Evolutionary conservation across 35 echinoderm and acorn worm species (phyloP).

Genomic region (Heliocidaris tuberculata): DNA sequence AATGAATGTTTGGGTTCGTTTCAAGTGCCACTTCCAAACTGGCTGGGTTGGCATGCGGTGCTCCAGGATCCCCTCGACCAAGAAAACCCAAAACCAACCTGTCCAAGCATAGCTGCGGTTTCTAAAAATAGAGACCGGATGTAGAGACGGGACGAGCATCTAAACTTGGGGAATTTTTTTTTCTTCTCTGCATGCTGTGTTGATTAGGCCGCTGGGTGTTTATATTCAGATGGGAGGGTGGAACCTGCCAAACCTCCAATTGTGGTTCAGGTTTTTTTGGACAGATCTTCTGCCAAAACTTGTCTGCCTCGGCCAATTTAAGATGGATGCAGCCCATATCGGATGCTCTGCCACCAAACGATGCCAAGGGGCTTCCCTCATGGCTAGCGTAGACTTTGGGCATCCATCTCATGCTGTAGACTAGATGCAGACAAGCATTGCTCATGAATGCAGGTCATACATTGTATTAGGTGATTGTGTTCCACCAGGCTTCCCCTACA

Average conservation of each 20-base stretch:
- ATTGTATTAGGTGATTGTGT: background rate
- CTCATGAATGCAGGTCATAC: background rate
- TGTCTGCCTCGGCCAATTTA: constrained; percentile 8
- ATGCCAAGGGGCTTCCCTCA: background rate
- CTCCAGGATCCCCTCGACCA: background rate
- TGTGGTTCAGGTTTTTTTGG: constrained; percentile 6
- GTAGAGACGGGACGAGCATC: background rate
- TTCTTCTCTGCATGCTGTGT: background rate
- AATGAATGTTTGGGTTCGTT: constrained; percentile 22
- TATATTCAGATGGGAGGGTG: constrained; percentile 7
- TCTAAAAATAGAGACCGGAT: constrained; percentile 11
- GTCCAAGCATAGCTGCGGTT: background rate
- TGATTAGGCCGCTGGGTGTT: background rate
- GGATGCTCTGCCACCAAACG: background rate
- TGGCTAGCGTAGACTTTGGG: background rate
- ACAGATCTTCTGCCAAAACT: background rate
- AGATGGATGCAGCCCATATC: constrained; percentile 15
- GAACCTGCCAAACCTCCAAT: constrained; percentile 1
- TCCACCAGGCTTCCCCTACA: background rate
- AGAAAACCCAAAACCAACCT: background rate
- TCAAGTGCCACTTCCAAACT: background rate
- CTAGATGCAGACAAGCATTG: background rate
- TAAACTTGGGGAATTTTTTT: background rate
- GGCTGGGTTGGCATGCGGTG: background rate
- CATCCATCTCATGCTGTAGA: constrained; percentile 1